phyloP scores from a whole-genome alignment of 2,888 invertebrate genomes.

The Lepidonotus clava region DNA sequence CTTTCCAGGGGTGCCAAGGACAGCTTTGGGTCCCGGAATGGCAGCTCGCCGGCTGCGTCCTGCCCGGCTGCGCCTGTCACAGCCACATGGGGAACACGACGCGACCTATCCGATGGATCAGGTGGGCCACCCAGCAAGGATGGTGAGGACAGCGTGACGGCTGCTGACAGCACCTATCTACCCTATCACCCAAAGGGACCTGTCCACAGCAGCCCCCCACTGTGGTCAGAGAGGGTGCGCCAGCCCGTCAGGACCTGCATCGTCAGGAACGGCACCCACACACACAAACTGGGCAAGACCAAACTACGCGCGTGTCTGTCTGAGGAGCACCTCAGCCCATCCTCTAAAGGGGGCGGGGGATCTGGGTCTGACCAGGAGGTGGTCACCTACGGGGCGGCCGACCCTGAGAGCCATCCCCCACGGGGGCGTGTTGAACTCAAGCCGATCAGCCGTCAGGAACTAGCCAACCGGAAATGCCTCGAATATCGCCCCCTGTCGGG shows the following conservation, averaged over 20 bases:
- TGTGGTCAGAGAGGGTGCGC: slow-evolving; percentile 6
- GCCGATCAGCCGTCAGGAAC: neutral
- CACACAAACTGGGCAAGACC: neutral
- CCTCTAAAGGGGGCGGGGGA: neutral
- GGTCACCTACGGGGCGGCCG: neutral
- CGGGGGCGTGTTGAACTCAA: slow-evolving; percentile 4
- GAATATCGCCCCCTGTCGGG: slow-evolving; percentile 29
- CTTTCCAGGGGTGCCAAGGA: neutral
- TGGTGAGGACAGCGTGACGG: neutral
- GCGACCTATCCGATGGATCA: neutral
- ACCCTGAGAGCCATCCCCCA: neutral
- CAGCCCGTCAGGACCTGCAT: slow-evolving; percentile 20
- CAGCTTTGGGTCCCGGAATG: neutral
- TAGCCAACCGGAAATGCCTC: slow-evolving; percentile 24
- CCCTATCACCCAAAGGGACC: neutral
- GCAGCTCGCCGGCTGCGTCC: neutral
- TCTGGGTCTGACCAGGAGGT: neutral
- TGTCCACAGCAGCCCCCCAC: slow-evolving; percentile 12
- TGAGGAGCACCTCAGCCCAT: neutral
- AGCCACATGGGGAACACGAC: neutral
- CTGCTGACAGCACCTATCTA: neutral
- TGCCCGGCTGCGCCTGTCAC: neutral
- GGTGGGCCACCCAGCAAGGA: no score
- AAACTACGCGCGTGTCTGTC: slow-evolving; percentile 21
- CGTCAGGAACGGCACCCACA: neutral